Base-by-base conservation (phyloP, 2,797 vertebrate genomes). In the Microctenopoma stevenorrisi region DNA sequence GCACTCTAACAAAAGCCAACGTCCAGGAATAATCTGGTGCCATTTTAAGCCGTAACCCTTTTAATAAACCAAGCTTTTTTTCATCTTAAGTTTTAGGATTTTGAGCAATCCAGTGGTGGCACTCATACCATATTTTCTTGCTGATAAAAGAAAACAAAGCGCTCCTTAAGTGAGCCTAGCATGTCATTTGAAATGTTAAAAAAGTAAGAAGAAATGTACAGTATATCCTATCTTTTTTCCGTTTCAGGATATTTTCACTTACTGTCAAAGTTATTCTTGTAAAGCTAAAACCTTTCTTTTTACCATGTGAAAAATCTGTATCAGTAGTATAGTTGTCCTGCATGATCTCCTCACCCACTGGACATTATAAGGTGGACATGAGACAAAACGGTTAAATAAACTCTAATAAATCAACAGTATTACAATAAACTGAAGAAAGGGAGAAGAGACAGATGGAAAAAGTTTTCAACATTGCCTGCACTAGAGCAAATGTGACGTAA, bases 391-490 rank as follows among this genome's bases (percentile, higher is more conserved):
- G 33, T 68, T 77, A 74, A 22, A 48, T 63, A 61, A 72, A 53
- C 72, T 68, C 42, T 38, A 52, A 83, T 82, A 78, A 77, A 86
- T 88, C 70, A 67, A 15, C 22, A 22, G 15, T 46, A 52, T 68
- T 64, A 68, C 59, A 68, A 65, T 52, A 72, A 68, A 37, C 18
- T 49, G 40, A 57, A 46, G 72, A 79, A 16, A 10, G 48, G 28
- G 75, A 84, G 37, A 66, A 53, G 72, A 84, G 59, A 75, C 82
- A 83, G 79, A 78, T 62, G 86, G 78, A 81, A 84, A 81, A 75
- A 67, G 58, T 5, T 3, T 28, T 67, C 4, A 28, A 4, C 28
- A 40, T 18, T 13, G 11, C 44, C 40, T 52, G 42, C 55, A 33
- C 16, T 73, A 54, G 57, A 63, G 26, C 12, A 67, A 56, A 75